phyloP scores from a whole-genome alignment of 2,113 vertebrate species.

The Ivindomyrus marchei region DNA sequence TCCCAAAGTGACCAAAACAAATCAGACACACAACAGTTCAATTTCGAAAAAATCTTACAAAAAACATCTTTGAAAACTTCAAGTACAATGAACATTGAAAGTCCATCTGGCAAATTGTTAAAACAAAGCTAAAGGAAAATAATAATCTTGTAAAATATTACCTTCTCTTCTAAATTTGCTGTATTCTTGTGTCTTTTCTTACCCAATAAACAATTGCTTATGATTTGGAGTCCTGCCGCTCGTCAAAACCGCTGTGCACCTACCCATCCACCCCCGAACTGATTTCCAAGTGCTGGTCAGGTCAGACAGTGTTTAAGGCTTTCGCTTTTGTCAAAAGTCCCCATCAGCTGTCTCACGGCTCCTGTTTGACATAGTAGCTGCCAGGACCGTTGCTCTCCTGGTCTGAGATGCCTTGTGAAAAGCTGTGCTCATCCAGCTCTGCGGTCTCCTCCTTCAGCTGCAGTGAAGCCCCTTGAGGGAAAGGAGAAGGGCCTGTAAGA shows the following conservation, averaged over 20 bases:
- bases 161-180: conserved; percentile 29
- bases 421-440: conserved; percentile 84
- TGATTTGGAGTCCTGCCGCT: conserved; percentile 64
- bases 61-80: conserved; percentile 83
- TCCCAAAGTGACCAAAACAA: conserved; percentile 55
- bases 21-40: conserved; percentile 69
- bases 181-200: conserved; percentile 40
- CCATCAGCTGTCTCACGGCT: conserved; percentile 65
- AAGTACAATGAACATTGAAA: conserved; percentile 91
- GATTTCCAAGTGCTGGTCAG: conserved; percentile 40
- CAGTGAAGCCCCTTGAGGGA: conserved; percentile 70
- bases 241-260: conserved; percentile 55
- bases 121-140: conserved; percentile 41
- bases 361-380: conserved; percentile 95
- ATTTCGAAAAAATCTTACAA: conserved; percentile 75
- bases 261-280: conserved; percentile 20
- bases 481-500: background rate
- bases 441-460: conserved; percentile 85
- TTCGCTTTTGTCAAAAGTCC: conserved; percentile 40
- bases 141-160: conserved; percentile 56
- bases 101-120: conserved; percentile 79
- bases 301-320: conserved; percentile 46
- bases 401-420: conserved; percentile 87
- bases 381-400: conserved; percentile 94
- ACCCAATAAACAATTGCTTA: conserved; percentile 63